Evolutionary conservation across 2,797 vertebrate genomes (phyloP).

Genomic region (Hozukius guyotensis): DNA sequence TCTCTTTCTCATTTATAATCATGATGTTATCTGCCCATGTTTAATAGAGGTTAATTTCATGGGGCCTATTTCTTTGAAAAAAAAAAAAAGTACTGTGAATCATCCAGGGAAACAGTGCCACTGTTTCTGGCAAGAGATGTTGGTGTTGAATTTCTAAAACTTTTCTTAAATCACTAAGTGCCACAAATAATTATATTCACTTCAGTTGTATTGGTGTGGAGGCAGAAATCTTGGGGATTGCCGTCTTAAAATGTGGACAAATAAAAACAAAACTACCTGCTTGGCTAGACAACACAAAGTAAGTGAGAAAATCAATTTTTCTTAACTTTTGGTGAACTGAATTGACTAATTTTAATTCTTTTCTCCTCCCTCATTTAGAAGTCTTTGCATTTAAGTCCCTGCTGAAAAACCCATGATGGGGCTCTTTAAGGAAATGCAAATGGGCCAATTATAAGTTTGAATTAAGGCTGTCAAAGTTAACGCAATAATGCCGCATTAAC

Average conservation of each 20-base stretch:
- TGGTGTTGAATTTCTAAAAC: background rate
- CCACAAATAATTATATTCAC: background rate
- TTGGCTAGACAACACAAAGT: background rate
- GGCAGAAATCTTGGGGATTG: background rate
- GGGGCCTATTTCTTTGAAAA: background rate
- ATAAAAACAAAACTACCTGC: background rate
- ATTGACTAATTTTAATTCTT: background rate
- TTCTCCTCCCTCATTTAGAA: background rate
- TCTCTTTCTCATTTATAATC: background rate
- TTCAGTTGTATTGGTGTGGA: background rate
- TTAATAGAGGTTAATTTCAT: background rate
- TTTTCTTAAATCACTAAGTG: background rate
- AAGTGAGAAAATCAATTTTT: background rate
- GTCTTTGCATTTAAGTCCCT: background rate
- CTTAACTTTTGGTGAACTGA: background rate
- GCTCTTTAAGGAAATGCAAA: background rate
- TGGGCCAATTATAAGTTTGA: background rate
- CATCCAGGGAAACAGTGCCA: background rate
- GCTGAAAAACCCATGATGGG: slow-evolving; percentile 1
- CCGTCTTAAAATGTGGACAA: background rate
- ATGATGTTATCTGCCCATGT: background rate
- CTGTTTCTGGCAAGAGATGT: background rate
- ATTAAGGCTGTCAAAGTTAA: no score
- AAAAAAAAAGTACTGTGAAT: background rate
- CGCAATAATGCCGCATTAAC: no score